Base-by-base conservation (phyloP, 2,797 vertebrate genomes). In the Avahi laniger region DNA sequence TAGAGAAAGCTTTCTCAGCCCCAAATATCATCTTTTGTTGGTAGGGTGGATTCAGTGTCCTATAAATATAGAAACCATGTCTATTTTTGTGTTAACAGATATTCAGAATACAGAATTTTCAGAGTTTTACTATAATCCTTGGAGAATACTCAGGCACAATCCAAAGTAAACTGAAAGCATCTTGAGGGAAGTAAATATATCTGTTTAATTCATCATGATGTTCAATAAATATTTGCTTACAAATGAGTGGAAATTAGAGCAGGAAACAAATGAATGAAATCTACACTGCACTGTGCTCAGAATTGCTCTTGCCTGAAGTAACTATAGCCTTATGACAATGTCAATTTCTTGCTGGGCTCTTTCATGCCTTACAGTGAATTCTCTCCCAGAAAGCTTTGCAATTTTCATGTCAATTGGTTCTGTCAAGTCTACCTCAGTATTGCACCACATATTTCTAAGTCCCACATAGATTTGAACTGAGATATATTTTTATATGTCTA, bases 141-240 rank as follows among this genome's bases (percentile, higher is more conserved):
- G n/a, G 7, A 38, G 14, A 78, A n/a, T 17, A 91, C 15, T 73
- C 63, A 57, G 63, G 78, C 5, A 87, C 1, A 17, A 13, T 78
- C 9, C 52, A 63, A 73, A 78, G 22, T 54, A 86, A 83, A 90
- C n/a, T 41, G 20, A 86, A 95, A 93, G 38, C 59, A 70, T 70
- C 43, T 35, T 70, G n/a, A 81, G 17, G 50, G 22, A 50, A 76
- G 41, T 65, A 91, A 72, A 46, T 70, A 35, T 75, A 85, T 78
- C 7, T 88, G 13, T 48, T 91, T 88, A 63, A 79, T 83, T 91
- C 63, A 90, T 54, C 28, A 78, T 70, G 35, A 12, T 67, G 22
- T 78, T 78, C 7, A 78, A 50, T n/a, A 91, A 89, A 63, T 82
- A 83, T 50, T 88, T 91, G 26, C 28, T 73, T 93, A 72, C 91